A percentile compares a stretch with the other conserved stretches of the same genome.
These are phyloP conservation scores for Willisornis vidua DNA, from an alignment of 2,113 vertebrate genomes.

Conservation along the genomic window DNA sequence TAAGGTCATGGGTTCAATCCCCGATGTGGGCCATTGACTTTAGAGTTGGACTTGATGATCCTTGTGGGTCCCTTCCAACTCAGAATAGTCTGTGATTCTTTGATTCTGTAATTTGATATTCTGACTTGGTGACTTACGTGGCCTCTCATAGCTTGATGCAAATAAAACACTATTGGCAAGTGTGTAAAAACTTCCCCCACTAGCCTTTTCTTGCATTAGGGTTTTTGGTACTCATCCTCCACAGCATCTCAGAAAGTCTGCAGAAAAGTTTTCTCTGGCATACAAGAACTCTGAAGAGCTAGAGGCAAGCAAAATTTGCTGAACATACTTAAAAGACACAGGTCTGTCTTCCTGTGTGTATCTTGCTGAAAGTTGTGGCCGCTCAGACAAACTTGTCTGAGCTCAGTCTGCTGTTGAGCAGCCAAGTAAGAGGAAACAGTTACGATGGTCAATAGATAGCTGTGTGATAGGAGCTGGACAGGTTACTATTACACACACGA, in stretches of 20 bases:
- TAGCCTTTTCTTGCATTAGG: not conserved
- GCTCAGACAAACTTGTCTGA: not conserved
- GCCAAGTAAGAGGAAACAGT: not conserved
- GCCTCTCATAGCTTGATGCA: not conserved
- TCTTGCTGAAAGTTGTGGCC: not conserved
- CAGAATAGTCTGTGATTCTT: too few relatives aligned
- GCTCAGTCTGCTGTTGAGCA: not conserved
- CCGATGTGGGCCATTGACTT: too few relatives aligned
- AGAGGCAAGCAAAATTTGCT: not conserved
- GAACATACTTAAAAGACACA: not conserved
- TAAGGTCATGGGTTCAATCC: too few relatives aligned
- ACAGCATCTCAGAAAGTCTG: not conserved
- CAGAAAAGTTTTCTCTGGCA: not conserved
- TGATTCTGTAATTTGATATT: too few relatives aligned
- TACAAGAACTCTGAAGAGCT: not conserved
- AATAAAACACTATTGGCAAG: not conserved
- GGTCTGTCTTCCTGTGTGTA: not conserved
- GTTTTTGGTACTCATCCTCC: not conserved
- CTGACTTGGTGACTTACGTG: not conserved
- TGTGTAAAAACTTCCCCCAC: not conserved
- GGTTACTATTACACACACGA: not conserved
- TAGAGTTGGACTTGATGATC: too few relatives aligned
- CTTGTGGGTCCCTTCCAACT: too few relatives aligned
- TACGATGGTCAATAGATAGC: not conserved
- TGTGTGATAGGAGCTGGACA: not conserved